phyloP scores from a whole-genome alignment of 2,797 vertebrate species.

The Oreortyx pictus region DNA sequence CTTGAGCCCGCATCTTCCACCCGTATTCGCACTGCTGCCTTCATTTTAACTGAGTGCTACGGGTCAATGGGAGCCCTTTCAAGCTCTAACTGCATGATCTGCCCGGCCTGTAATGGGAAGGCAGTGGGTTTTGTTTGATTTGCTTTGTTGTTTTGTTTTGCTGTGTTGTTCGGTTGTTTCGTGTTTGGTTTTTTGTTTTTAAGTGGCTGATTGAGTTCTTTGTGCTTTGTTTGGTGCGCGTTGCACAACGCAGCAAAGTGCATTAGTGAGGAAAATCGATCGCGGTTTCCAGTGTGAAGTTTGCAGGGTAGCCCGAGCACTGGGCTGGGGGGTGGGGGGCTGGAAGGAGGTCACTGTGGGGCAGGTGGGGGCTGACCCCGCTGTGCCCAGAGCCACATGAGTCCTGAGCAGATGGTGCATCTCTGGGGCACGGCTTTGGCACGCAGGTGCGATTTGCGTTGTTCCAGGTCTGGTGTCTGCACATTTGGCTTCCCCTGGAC shows the following conservation, averaged over 20 bases:
- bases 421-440: fast-evolving
- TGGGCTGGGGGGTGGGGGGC: not conserved
- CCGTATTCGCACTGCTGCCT: not conserved
- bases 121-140: not conserved
- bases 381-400: fast-evolving
- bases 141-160: not conserved
- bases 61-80: slow-evolving; percentile 8
- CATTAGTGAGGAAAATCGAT: slow-evolving; percentile 62
- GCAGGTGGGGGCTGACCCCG: not conserved
- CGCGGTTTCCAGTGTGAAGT: slow-evolving; percentile 31
- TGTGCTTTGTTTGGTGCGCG: slow-evolving; percentile 9
- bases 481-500: not conserved
- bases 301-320: not conserved
- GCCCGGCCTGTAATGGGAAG: not conserved
- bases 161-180: not conserved
- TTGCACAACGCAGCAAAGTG: not conserved
- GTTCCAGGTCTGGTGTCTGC: not conserved
- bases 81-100: not conserved
- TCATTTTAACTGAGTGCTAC: not conserved
- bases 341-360: not conserved
- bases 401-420: fast-evolving
- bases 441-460: fast-evolving
- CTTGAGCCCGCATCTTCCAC: not conserved
- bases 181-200: not conserved
- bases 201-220: slow-evolving; percentile 26